Evolutionary conservation across 2,113 vertebrate species (phyloP).

Genomic region (Taurulus bubalis): DNA sequence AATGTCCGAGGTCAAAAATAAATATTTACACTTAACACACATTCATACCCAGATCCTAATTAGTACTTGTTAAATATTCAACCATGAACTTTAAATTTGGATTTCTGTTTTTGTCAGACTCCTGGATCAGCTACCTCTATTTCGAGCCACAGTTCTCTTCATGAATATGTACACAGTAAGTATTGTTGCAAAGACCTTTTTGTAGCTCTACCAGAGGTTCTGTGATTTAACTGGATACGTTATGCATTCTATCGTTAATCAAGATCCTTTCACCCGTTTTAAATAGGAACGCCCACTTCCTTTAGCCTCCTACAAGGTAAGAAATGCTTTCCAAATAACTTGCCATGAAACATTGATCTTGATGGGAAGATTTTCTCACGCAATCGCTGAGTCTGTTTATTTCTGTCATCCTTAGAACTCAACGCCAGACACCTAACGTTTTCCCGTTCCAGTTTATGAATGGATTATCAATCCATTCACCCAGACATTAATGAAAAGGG

Average conservation of each 20-base stretch:
- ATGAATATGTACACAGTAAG: constrained; percentile 76
- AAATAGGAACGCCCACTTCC: constrained; percentile 76
- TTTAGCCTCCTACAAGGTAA: constrained; percentile 74
- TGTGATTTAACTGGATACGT: not conserved
- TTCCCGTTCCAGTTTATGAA: constrained; percentile 74
- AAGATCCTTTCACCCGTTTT: constrained; percentile 25
- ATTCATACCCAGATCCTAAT: not conserved
- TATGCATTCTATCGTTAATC: not conserved
- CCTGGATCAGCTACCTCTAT: constrained; percentile 74
- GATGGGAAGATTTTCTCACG: not conserved
- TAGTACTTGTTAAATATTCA: not conserved
- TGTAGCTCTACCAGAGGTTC: not conserved
- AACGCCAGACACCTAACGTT: constrained; percentile 65
- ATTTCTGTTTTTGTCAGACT: constrained; percentile 65
- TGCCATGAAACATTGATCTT: not conserved
- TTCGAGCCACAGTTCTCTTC: constrained; percentile 73
- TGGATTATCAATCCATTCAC: constrained; percentile 70
- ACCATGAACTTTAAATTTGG: not conserved
- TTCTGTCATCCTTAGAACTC: constrained; percentile 65
- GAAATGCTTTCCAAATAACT: not conserved
- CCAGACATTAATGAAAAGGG: constrained; percentile 60
- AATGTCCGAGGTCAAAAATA: not conserved
- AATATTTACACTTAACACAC: not conserved
- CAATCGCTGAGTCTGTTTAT: constrained; percentile 2
- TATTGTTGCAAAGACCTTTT: constrained; percentile 5